Percentiles rank a stretch among this genome's conserved stretches.
phyloP scores from a whole-genome alignment of 2,888 invertebrate species.

The Gisinianus flammeolus region DNA sequence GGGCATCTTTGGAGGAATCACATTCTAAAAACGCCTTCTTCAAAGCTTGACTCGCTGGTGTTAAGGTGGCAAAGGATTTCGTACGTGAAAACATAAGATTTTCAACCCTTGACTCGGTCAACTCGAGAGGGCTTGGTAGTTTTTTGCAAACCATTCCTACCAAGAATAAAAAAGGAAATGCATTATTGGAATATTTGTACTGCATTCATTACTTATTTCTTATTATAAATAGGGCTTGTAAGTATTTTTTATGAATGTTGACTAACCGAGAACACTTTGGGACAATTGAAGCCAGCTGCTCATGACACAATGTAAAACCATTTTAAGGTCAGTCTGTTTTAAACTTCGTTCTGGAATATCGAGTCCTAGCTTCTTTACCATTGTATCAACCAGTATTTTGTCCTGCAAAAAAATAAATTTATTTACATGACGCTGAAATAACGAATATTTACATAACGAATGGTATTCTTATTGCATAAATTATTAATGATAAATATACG shows the following conservation, averaged over 20 bases:
- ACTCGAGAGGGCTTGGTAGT: constrained; percentile 80
- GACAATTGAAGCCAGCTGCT: constrained; percentile 91
- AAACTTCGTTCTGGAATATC: constrained; percentile 78
- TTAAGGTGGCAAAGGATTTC: constrained; percentile 71
- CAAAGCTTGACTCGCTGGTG: constrained; percentile 72
- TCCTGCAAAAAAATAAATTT: constrained; percentile 64
- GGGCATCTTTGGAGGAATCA: constrained; percentile 69
- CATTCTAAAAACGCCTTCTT: constrained; percentile 75
- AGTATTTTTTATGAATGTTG: no score
- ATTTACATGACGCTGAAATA: no score
- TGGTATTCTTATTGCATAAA: no score
- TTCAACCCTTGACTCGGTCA: constrained; percentile 78
- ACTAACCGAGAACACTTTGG: constrained; percentile 71
- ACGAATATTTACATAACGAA: no score
- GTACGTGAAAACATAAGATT: constrained; percentile 79
- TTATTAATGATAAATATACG: background rate
- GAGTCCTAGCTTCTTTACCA: constrained; percentile 78
- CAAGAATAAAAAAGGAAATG: constrained; percentile 47
- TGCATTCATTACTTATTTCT: background rate
- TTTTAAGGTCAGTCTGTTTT: constrained; percentile 76
- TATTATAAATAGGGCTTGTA: no score
- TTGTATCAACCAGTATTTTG: constrained; percentile 72
- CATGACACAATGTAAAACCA: constrained; percentile 80
- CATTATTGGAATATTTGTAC: background rate
- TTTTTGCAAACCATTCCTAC: constrained; percentile 76